phyloP scores from a whole-genome alignment of 2,888 invertebrate genomes.

The Zeuzera pyrina region DNA sequence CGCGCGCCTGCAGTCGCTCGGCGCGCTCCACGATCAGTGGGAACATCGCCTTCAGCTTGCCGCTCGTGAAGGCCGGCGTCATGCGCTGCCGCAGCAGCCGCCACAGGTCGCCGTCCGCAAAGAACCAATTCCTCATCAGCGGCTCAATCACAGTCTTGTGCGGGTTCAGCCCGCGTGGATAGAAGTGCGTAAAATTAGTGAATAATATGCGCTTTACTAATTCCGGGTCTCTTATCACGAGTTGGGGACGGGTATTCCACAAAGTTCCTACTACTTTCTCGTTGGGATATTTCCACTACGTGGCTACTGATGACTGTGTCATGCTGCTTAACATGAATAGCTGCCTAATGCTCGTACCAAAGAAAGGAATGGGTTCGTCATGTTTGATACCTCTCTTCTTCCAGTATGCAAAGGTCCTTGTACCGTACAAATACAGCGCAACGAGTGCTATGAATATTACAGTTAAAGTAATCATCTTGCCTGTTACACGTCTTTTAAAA shows the following conservation, averaged over 20 bases:
- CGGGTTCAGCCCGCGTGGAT: constrained; percentile 12
- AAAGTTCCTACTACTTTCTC: constrained; percentile 16
- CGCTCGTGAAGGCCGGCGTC: constrained; percentile 17
- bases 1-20: constrained; percentile 7
- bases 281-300: constrained; percentile 16
- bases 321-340: constrained; percentile 10
- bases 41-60: constrained; percentile 22
- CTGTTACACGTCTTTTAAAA: too few species aligned
- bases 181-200: constrained; percentile 16
- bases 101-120: constrained; percentile 18
- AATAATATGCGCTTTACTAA: constrained; percentile 16
- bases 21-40: constrained; percentile 19
- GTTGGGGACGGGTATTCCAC: constrained; percentile 9
- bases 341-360: constrained; percentile 11
- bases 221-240: constrained; percentile 20
- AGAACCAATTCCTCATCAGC: constrained; percentile 16
- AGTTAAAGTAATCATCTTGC: too few species aligned
- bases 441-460: neutral
- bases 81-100: constrained; percentile 12
- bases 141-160: constrained; percentile 14
- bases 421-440: constrained; percentile 12
- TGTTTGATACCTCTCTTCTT: constrained; percentile 13
- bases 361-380: constrained; percentile 14
- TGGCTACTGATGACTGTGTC: constrained; percentile 9
- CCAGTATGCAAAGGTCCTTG: constrained; percentile 16